Conservation (phyloP, 2,797 vertebrate species). For the Clarias platycephalus region DNA sequence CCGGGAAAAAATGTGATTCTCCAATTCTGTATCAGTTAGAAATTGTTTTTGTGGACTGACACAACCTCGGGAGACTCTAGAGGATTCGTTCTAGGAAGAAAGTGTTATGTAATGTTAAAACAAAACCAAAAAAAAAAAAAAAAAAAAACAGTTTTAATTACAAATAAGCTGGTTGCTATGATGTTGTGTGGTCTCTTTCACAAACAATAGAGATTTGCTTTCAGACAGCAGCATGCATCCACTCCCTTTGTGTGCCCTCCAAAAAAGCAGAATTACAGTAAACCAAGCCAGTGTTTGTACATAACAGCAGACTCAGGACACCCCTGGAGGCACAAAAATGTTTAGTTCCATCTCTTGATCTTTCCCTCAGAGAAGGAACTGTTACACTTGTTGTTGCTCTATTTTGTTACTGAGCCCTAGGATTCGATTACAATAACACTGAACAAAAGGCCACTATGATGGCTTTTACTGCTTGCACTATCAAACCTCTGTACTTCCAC, state of each 20-base stretch:
- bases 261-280: constrained; percentile 64
- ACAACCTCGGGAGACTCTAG: constrained; percentile 52
- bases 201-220: constrained; percentile 74
- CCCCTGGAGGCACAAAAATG: constrained; percentile 49
- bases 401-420: constrained; percentile 66
- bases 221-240: constrained; percentile 68
- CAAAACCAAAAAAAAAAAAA: constrained; percentile 55
- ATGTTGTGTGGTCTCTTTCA: constrained; percentile 78
- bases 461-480: constrained; percentile 50
- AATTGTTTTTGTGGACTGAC: constrained; percentile 21
- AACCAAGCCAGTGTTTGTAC: constrained; percentile 64
- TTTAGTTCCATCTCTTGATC: constrained; percentile 57
- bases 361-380: constrained; percentile 70
- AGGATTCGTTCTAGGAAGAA: constrained; percentile 69
- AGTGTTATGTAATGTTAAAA: constrained; percentile 53
- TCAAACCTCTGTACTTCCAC: constrained; percentile 67
- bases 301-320: constrained; percentile 58
- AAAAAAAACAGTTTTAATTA: constrained; percentile 66
- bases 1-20: not conserved
- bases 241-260: constrained; percentile 72
- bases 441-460: constrained; percentile 54
- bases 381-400: constrained; percentile 65
- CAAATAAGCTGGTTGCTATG: constrained; percentile 73
- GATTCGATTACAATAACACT: constrained; percentile 59
- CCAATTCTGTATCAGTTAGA: constrained; percentile 12